Conservation (phyloP, 2,797 vertebrate genomes). For the Aplochiton taeniatus region DNA sequence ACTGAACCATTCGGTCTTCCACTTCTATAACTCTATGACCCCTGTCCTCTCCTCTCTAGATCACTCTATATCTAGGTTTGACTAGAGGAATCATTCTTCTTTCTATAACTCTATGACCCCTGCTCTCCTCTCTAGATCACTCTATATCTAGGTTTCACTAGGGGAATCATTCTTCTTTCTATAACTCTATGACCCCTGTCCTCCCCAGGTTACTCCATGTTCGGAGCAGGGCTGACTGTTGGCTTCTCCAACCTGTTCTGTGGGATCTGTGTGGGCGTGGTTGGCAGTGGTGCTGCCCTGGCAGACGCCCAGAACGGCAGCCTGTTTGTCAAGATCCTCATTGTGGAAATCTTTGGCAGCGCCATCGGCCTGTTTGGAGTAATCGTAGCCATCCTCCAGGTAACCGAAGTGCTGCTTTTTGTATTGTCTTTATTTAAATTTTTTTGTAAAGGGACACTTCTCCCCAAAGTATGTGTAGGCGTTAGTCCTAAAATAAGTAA, state of each 20-base stretch:
- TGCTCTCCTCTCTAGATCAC: too few relatives aligned
- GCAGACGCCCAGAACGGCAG: constrained; percentile 96
- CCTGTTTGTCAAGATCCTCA: constrained; percentile 98
- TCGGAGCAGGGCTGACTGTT: constrained; percentile 96
- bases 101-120: too few relatives aligned
- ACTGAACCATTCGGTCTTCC: too few relatives aligned
- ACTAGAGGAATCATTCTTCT: too few relatives aligned
- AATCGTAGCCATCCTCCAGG: constrained; percentile 98
- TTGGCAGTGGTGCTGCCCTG: constrained; percentile 95
- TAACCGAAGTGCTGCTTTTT: constrained; percentile 43
- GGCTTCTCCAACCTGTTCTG: constrained; percentile 99
- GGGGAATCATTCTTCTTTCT: neutral
- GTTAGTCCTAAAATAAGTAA: too few relatives aligned
- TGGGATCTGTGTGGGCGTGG: constrained; percentile 96
- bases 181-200: neutral
- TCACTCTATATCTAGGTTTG: too few relatives aligned
- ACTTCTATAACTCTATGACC: too few relatives aligned
- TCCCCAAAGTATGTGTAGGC: too few relatives aligned
- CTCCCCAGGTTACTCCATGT: constrained; percentile 92
- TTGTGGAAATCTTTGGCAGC: constrained; percentile 98
- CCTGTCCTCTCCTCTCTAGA: too few relatives aligned
- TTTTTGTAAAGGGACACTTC: neutral
- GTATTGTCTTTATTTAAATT: neutral
- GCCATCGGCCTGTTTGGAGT: constrained; percentile 97
- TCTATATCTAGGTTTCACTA: neutral